phyloP scores from a whole-genome alignment of 2,888 invertebrate species.

The Agonum fuliginosum region DNA sequence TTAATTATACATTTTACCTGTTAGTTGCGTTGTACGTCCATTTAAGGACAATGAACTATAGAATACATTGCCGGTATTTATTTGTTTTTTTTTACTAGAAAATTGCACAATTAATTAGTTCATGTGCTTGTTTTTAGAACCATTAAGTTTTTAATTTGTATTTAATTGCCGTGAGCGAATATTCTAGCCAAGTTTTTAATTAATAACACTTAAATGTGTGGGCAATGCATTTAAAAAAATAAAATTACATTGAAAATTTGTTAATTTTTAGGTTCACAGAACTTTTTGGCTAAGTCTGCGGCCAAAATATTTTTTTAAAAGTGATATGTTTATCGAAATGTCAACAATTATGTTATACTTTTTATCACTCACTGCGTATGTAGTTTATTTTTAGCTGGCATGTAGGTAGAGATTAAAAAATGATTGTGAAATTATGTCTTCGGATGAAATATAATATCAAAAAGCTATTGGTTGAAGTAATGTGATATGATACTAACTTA shows the following conservation, averaged over 20 bases:
- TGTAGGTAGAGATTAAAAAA: conserved; percentile 2
- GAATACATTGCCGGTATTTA: neutral
- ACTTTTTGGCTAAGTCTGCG: conserved; percentile 27
- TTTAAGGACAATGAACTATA: conserved; percentile 20
- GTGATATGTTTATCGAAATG: neutral
- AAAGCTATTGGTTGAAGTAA: neutral
- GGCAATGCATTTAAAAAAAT: conserved; percentile 35
- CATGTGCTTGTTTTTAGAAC: neutral
- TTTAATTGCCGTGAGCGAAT: conserved; percentile 9
- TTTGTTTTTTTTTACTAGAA: neutral
- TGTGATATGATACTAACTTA: neutral
- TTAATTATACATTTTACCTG: conserved; percentile 20
- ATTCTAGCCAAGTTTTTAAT: conserved; percentile 17
- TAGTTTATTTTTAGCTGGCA: conserved; percentile 9
- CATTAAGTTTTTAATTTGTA: neutral
- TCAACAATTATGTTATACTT: neutral
- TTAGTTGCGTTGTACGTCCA: conserved; percentile 5
- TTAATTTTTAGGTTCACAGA: conserved; percentile 47
- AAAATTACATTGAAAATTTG: conserved; percentile 18
- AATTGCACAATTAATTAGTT: no score
- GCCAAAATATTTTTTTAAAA: conserved; percentile 31
- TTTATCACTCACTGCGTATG: conserved; percentile 21
- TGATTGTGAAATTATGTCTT: neutral
- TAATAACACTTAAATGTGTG: conserved; percentile 15
- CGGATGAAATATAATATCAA: neutral